These are phyloP conservation scores for Drosophila pachea DNA, from an alignment of 1,140 invertebrate species.

Conservation along the genomic window DNA sequence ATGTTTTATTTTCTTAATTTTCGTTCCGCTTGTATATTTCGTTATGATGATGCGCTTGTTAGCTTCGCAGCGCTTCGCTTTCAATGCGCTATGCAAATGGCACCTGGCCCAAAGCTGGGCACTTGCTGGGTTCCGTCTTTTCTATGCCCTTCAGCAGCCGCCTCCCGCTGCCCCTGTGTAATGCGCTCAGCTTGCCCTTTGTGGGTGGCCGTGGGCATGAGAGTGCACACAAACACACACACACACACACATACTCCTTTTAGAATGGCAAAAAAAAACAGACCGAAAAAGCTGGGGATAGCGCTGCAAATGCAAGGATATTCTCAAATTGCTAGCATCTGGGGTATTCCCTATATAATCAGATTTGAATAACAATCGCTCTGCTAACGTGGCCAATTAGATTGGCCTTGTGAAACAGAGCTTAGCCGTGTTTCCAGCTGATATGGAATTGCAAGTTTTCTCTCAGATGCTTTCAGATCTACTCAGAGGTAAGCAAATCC, in stretches of 20 bases:
- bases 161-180: constrained; percentile 31
- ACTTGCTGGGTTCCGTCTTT: constrained; percentile 47
- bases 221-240: constrained; percentile 26
- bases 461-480: no score
- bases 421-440: no score
- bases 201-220: constrained; percentile 22
- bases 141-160: constrained; percentile 4
- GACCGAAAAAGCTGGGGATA: constrained; percentile 26
- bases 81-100: constrained; percentile 58
- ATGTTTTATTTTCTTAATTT: constrained; percentile 31
- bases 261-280: constrained; percentile 32
- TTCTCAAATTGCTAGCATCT: background rate
- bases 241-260: constrained; percentile 19
- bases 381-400: no score
- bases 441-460: no score
- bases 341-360: no score
- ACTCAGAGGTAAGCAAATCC: no score
- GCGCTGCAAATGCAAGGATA: background rate
- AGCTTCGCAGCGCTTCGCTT: constrained; percentile 52
- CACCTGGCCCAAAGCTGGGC: constrained; percentile 70
- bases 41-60: constrained; percentile 72
- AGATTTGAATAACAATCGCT: no score
- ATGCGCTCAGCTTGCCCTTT: constrained; percentile 56
- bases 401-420: no score
- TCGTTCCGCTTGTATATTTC: constrained; percentile 52